phyloP scores from a whole-genome alignment of 2,797 vertebrate genomes.

The Propithecus deckenii region DNA sequence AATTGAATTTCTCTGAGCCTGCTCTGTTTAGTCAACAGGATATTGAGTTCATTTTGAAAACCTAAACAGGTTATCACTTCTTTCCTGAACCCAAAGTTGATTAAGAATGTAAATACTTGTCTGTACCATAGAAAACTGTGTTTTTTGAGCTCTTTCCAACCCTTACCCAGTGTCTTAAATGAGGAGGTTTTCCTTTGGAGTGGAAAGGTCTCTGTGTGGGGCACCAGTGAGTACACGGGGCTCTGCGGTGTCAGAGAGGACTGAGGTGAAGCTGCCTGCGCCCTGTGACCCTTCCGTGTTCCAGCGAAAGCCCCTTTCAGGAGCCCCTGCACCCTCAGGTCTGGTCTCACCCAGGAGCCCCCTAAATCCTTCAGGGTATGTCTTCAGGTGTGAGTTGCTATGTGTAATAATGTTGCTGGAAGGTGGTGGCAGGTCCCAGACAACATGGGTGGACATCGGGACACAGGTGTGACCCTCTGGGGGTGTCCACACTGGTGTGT shows the following conservation, averaged over 20 bases:
- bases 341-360: background rate
- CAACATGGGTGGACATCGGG: background rate
- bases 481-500: background rate
- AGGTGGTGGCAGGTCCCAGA: background rate
- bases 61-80: constrained; percentile 37
- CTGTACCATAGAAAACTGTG: background rate
- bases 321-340: too few species aligned
- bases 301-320: background rate
- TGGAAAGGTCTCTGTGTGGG: background rate
- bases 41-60: constrained; percentile 53
- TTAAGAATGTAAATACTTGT: background rate
- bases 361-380: background rate
- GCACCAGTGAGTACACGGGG: too few species aligned
- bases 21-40: background rate
- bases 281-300: background rate
- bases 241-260: background rate
- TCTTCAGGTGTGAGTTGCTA: background rate
- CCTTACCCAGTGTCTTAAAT: background rate
- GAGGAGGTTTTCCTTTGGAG: background rate
- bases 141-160: background rate
- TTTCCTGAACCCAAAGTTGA: constrained; percentile 23
- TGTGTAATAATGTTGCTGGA: background rate
- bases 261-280: background rate
- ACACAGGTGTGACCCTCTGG: background rate
- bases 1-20: constrained; percentile 5